Evolutionary conservation across 2,113 vertebrate genomes (phyloP).

Genomic region (Syngnathus floridae): DNA sequence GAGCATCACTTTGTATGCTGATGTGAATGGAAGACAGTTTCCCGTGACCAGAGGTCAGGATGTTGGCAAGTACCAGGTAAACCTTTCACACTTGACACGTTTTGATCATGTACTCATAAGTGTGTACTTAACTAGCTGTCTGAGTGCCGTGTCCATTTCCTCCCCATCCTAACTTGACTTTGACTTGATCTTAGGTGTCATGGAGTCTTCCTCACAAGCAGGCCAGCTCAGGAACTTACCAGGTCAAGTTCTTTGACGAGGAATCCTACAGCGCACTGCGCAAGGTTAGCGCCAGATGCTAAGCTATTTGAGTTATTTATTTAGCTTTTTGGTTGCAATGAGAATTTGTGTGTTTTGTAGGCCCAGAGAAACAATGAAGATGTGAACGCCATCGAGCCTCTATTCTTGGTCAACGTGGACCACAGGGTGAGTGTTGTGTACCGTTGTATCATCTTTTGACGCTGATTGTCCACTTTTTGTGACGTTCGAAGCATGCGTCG

Average conservation of each 20-base stretch:
- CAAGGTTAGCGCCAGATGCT: conserved; percentile 64
- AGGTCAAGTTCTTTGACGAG: conserved; percentile 89
- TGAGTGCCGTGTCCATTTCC: background rate
- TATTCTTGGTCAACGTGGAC: conserved; percentile 84
- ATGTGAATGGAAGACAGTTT: conserved; percentile 87
- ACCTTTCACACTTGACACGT: background rate
- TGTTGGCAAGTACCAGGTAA: conserved; percentile 86
- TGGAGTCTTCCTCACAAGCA: conserved; percentile 87
- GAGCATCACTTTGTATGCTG: conserved; percentile 87
- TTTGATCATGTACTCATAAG: no score
- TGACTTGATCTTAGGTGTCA: conserved; percentile 71
- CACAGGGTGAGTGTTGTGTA: conserved; percentile 75
- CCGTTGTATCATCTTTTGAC: background rate
- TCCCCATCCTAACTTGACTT: background rate
- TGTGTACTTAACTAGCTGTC: background rate
- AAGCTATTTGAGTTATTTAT: background rate
- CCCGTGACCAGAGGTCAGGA: conserved; percentile 89
- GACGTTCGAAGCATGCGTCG: background rate
- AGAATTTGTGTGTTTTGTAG: conserved; percentile 49
- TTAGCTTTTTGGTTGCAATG: background rate
- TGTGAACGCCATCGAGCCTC: conserved; percentile 76
- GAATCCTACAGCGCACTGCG: conserved; percentile 83
- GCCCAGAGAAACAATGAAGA: conserved; percentile 91
- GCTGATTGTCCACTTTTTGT: background rate
- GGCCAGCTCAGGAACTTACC: conserved; percentile 82